Percentiles rank a stretch among this genome's conserved stretches.
phyloP scores from a whole-genome alignment of 1,140 invertebrate genomes.

The Gonatopus flavifemur region DNA sequence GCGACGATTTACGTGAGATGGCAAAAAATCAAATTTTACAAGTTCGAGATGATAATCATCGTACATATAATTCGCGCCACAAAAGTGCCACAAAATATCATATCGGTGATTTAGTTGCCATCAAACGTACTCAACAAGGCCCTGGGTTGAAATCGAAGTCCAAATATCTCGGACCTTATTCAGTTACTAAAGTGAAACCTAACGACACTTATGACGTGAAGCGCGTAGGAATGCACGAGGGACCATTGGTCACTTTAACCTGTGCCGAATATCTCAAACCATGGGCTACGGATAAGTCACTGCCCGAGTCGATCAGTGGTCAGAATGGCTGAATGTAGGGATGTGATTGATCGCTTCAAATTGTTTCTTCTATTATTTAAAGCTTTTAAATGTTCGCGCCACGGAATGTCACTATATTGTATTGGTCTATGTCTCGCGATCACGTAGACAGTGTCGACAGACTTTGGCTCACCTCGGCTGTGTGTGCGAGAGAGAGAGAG shows the following conservation, averaged over 20 bases:
- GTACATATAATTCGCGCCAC: conserved; percentile 24
- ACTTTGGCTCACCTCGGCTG: no score
- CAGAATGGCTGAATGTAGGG: neutral
- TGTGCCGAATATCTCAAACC: neutral
- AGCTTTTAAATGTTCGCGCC: no score
- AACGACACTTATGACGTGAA: neutral
- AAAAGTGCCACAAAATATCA: conserved; percentile 17
- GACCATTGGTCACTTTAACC: neutral
- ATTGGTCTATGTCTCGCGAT: no score
- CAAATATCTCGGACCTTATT: neutral
- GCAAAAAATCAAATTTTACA: neutral
- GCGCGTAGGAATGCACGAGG: neutral
- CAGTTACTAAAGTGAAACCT: neutral
- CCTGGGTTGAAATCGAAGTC: neutral
- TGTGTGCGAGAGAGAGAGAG: no score
- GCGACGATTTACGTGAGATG: neutral
- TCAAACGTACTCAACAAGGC: conserved; percentile 14
- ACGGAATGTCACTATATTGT: no score
- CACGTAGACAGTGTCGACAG: no score
- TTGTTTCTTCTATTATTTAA: no score
- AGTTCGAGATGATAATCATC: conserved; percentile 29
- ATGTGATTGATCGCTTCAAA: no score
- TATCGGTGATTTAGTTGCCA: conserved; percentile 22
- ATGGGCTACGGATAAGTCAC: neutral
- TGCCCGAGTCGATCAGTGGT: neutral